Percentiles rank a stretch among this genome's conserved stretches.
Conservation (phyloP, 2,113 vertebrate species). For the Capricornis sumatraensis region DNA sequence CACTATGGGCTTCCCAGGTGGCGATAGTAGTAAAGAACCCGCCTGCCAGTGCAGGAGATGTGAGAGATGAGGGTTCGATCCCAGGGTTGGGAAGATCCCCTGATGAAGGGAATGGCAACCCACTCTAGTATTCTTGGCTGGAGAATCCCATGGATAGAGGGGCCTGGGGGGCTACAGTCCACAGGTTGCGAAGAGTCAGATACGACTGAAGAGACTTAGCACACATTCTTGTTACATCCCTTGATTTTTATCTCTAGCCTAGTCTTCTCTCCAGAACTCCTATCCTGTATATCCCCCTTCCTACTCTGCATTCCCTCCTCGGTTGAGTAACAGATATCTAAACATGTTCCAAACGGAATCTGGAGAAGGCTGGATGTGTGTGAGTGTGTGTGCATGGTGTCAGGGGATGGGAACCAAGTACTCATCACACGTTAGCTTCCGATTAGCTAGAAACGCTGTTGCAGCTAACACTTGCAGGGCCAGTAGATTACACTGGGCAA, state of each 20-base stretch:
- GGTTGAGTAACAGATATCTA: background rate
- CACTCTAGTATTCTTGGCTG: background rate
- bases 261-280: background rate
- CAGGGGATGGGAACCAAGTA: background rate
- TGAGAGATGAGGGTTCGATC: background rate
- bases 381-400: background rate
- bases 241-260: background rate
- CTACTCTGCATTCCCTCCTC: background rate
- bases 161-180: background rate
- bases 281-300: background rate
- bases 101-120: background rate
- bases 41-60: accelerated
- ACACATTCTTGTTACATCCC: background rate
- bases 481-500: background rate
- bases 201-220: background rate
- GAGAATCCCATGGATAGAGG: background rate
- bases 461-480: background rate
- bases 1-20: background rate
- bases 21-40: background rate
- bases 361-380: background rate
- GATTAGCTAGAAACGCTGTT: background rate
- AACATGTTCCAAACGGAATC: background rate
- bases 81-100: background rate
- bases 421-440: background rate
- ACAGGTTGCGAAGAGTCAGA: background rate